Conservation (phyloP, 2,797 vertebrate genomes). For the Artibeus lituratus region DNA sequence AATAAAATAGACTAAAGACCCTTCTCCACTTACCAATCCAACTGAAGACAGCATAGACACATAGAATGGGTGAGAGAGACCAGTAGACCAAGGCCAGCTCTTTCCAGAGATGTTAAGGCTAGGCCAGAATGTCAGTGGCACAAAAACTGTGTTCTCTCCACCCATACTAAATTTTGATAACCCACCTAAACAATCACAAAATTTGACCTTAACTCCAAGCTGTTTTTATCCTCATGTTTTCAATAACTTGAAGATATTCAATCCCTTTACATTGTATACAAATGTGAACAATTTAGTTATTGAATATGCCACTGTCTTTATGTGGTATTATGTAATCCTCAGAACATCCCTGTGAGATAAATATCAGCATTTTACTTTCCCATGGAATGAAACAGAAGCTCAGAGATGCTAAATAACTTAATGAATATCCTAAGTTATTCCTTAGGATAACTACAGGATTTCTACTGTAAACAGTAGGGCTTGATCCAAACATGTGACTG, state of each 20-base stretch:
- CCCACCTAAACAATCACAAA: not conserved
- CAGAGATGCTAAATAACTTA: not conserved
- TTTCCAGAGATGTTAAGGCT: not conserved
- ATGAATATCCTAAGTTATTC: not conserved
- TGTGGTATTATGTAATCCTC: not conserved
- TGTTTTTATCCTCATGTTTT: not conserved
- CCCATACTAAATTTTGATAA: not conserved
- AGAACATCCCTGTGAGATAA: not conserved
- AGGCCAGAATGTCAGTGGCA: accelerated
- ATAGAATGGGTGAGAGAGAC: not conserved
- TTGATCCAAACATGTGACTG: not conserved
- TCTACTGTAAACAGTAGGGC: not conserved
- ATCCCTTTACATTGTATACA: not conserved
- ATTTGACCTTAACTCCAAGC: not conserved
- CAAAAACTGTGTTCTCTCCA: not conserved
- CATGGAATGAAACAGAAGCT: not conserved
- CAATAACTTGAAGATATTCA: not conserved
- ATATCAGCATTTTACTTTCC: not conserved
- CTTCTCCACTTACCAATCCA: not conserved
- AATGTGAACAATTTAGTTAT: not conserved
- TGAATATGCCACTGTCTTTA: not conserved
- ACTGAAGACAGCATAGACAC: not conserved
- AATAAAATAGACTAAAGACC: not conserved
- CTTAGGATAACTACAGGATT: no score
- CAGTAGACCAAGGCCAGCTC: not conserved